Evolutionary conservation across 2,888 invertebrate species (phyloP).

Genomic region (Pseudoips prasinana): DNA sequence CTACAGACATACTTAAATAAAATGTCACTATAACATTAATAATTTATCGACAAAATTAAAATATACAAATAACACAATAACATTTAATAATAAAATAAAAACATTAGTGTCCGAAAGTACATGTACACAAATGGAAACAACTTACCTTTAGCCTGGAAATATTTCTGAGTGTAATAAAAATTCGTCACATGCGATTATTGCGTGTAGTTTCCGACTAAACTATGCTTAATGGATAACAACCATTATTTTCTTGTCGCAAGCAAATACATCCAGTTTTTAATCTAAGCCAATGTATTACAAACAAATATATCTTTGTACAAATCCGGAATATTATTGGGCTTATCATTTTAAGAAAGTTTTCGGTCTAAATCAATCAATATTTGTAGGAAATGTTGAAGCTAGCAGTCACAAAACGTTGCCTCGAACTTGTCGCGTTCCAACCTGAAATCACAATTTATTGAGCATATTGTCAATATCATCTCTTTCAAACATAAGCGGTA

Average conservation of each 20-base stretch:
- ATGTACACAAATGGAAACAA: too few relatives aligned
- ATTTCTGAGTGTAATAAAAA: not conserved
- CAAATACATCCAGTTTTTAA: conserved; percentile 5
- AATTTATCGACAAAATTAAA: too few relatives aligned
- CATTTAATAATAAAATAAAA: too few relatives aligned
- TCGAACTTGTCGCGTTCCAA: conserved; percentile 16
- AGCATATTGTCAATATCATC: conserved; percentile 7
- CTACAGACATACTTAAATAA: too few relatives aligned
- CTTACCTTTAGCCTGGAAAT: not conserved
- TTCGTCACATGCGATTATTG: conserved; percentile 19
- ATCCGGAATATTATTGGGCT: conserved; percentile 7
- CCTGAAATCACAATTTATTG: conserved; percentile 1
- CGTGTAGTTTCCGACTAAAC: conserved; percentile 17
- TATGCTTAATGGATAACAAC: not conserved
- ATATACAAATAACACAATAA: too few relatives aligned
- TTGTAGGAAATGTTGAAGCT: not conserved
- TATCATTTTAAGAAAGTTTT: conserved; percentile 8
- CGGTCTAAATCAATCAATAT: conserved; percentile 11
- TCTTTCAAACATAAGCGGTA: conserved; percentile 2
- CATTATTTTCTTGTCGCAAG: not conserved
- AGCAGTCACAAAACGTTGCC: conserved; percentile 30
- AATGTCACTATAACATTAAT: too few relatives aligned
- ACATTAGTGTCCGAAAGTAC: too few relatives aligned
- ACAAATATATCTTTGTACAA: conserved; percentile 15
- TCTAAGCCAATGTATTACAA: conserved; percentile 17